phyloP scores from a whole-genome alignment of 2,113 vertebrate genomes.

The Phaethon lepturus region DNA sequence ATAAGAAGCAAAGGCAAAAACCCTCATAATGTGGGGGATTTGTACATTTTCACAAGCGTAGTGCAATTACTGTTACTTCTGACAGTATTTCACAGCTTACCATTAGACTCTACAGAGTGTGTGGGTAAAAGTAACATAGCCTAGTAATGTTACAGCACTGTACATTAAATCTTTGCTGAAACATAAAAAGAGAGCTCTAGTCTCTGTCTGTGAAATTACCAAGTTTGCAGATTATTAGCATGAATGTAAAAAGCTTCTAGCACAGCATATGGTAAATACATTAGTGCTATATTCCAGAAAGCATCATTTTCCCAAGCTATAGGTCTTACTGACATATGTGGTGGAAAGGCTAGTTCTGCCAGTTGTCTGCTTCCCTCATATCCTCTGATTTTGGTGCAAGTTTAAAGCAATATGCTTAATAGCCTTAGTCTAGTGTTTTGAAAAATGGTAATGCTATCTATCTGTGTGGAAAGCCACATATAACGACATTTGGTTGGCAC shows the following conservation, averaged over 20 bases:
- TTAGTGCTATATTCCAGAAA: slow-evolving; percentile 28
- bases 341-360: slow-evolving; percentile 32
- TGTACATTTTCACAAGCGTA: not conserved
- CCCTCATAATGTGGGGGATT: not conserved
- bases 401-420: slow-evolving; percentile 28
- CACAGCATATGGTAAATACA: slow-evolving; percentile 14
- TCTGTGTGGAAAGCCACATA: slow-evolving; percentile 27
- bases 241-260: slow-evolving; percentile 8
- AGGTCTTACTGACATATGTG: slow-evolving; percentile 54
- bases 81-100: not conserved
- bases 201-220: slow-evolving; percentile 16
- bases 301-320: slow-evolving; percentile 33
- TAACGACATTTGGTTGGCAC: slow-evolving; percentile 44
- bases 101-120: not conserved
- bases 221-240: not conserved
- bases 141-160: not conserved
- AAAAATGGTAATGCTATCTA: not conserved
- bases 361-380: slow-evolving; percentile 42
- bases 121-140: not conserved
- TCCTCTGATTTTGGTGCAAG: not conserved
- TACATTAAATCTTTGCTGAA: not conserved
- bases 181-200: not conserved
- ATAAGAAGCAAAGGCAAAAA: not conserved
- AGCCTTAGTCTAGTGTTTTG: not conserved
- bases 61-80: not conserved